phyloP scores from a whole-genome alignment of 2,888 invertebrate genomes.

The Limnephilus marmoratus region DNA sequence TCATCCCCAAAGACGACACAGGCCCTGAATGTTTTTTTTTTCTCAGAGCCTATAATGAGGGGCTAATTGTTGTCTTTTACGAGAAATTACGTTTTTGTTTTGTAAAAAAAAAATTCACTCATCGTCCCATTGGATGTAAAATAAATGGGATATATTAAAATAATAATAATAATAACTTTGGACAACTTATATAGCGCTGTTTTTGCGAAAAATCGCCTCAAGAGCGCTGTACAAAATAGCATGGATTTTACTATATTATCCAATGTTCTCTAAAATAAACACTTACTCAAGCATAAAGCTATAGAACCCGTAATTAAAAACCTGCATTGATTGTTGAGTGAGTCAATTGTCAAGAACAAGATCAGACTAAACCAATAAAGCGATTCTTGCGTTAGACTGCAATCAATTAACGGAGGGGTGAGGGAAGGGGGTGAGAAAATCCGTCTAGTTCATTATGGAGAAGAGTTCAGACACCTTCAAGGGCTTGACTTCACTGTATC shows the following conservation, averaged over 20 bases:
- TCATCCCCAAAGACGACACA: no score
- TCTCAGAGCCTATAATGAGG: no score
- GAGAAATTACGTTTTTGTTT: no score
- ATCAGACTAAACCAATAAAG: not conserved
- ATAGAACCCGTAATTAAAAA: not conserved
- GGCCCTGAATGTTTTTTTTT: no score
- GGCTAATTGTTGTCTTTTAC: no score
- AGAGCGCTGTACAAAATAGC: no score
- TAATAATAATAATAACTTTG: no score
- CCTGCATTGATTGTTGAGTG: not conserved
- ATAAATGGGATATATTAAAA: not conserved
- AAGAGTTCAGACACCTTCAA: slow-evolving; percentile 2
- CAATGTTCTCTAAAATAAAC: not conserved
- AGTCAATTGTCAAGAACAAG: not conserved
- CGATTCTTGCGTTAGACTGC: not conserved
- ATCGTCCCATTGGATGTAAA: not conserved
- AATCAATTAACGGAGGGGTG: not conserved
- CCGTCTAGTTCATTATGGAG: not conserved
- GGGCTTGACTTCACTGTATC: not conserved
- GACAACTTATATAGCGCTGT: no score
- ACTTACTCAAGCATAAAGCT: not conserved
- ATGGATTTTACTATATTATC: no score
- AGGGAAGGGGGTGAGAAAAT: not conserved
- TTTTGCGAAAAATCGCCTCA: no score
- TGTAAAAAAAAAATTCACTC: not conserved